Evolutionary conservation across 2,888 invertebrate species (phyloP).

Genomic region (Drosophila lacicola): DNA sequence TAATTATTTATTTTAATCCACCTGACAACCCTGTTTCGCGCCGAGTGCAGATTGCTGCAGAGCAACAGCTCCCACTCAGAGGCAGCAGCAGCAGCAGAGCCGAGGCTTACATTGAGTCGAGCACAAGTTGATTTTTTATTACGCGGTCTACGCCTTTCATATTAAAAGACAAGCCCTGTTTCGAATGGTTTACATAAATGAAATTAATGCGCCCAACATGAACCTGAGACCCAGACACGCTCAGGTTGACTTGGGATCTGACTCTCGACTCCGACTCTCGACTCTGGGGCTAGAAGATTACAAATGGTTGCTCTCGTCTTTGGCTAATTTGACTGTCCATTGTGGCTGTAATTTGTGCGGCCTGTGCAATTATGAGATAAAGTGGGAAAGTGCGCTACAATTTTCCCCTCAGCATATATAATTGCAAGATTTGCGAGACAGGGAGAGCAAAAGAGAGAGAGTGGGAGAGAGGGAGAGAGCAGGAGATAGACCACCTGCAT

Average conservation of each 20-base stretch:
- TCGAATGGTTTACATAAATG: conserved; percentile 78
- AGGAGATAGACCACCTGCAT: conserved; percentile 59
- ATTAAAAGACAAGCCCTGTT: conserved; percentile 74
- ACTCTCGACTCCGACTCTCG: not conserved
- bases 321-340: conserved; percentile 73
- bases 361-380: conserved; percentile 82
- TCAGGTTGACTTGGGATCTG: no score
- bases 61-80: conserved; percentile 56
- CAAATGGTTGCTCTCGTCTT: conserved; percentile 59
- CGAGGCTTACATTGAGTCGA: conserved; percentile 1
- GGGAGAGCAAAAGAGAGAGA: not conserved
- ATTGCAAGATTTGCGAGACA: conserved; percentile 62
- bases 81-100: conserved; percentile 13
- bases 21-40: conserved; percentile 57
- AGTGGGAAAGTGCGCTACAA: conserved; percentile 49
- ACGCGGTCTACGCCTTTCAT: conserved; percentile 77
- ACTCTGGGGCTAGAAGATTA: conserved; percentile 50
- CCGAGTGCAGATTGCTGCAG: conserved; percentile 21
- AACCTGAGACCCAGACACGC: conserved; percentile 11
- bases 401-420: conserved; percentile 44
- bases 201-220: conserved; percentile 68
- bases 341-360: conserved; percentile 40
- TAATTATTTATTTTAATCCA: no score
- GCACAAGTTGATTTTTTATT: conserved; percentile 80
- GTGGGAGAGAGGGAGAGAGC: not conserved